Evolutionary conservation across 2,797 vertebrate species (phyloP), one percentile per base, ranked within the genome.

Genomic region (Cyclopterus lumpus): DNA sequence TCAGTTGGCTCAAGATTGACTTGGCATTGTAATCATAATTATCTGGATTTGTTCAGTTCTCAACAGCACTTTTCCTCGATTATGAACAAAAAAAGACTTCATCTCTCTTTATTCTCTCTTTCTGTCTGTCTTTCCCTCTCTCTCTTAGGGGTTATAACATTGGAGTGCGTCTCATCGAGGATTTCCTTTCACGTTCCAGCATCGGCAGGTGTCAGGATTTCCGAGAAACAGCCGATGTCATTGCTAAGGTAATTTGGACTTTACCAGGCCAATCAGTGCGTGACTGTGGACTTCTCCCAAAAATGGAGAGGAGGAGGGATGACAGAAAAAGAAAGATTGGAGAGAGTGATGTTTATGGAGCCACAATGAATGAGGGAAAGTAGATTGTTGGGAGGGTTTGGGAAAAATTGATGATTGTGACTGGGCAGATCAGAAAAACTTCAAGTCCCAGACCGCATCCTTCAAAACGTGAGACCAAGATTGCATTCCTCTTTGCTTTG

Each of bases 121-220:
- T 30, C 2, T 28, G 9, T 38, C 10, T 36, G 20, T 55, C 36
- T 67, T 18, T 60, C 5, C 58, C 22, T 53, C 20, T 53, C n/a
- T 42, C 58, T 63, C 38, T 16, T 16, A 99, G 98, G 98, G 98
- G 98, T 88, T 99, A 99, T 90, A 99, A 99, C 91, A 99, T 99
- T 0, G 98, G 98, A 4, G 98, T 99, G 36, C 96, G 98, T 70
- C 96, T 99, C 65, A 99, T 99, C 9, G 98, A 99, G 92, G 98
- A 99, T 90, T 99, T 99, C 85, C 93, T 99, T 95, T 96, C 98
- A 5, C 96, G 98, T 30, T 99, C 98, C 86, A 99, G 90, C 24
- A 97, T 99, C 0, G 98, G 98, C 58, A 96, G 98, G 82, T 99
- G 98, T 94, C 97, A 99, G 1, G 98, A 99, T 93, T 99, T 99